phyloP scores from a whole-genome alignment of 1,140 invertebrate species.

The Coelopa frigida region DNA sequence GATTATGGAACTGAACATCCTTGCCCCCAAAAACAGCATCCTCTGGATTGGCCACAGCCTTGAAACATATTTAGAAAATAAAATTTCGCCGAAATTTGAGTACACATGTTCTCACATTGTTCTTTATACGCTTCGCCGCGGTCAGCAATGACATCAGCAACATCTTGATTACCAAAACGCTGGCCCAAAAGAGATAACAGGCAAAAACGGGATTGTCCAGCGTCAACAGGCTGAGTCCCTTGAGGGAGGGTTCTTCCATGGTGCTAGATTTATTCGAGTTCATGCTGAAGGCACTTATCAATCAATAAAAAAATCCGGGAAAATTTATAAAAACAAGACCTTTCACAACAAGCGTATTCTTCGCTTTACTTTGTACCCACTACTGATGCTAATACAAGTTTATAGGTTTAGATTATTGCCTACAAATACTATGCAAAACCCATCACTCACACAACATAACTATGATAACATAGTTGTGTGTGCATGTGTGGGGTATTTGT shows the following conservation, averaged over 20 bases:
- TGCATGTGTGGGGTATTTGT: no score
- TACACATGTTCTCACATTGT: constrained; percentile 32
- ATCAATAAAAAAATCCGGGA: neutral
- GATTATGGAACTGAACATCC: constrained; percentile 38
- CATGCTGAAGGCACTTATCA: no score
- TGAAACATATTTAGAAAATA: constrained; percentile 5
- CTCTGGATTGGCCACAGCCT: constrained; percentile 39
- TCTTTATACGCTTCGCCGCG: constrained; percentile 45
- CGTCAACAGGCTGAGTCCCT: constrained; percentile 19
- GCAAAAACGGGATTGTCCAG: constrained; percentile 45
- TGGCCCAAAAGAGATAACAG: constrained; percentile 47
- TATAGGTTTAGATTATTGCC: no score
- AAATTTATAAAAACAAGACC: no score
- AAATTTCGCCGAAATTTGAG: neutral
- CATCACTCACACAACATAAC: no score
- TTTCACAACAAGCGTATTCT: no score
- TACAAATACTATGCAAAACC: no score
- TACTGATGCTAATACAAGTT: no score
- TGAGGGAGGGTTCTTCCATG: constrained; percentile 1
- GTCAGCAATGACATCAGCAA: constrained; percentile 49
- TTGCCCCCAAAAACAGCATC: constrained; percentile 38
- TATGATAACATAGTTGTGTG: no score
- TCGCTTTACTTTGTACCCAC: no score
- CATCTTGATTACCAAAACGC: constrained; percentile 49
- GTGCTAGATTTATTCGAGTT: neutral